Evolutionary conservation across 2,113 vertebrate genomes (phyloP).

Genomic region (Macrotus californicus): DNA sequence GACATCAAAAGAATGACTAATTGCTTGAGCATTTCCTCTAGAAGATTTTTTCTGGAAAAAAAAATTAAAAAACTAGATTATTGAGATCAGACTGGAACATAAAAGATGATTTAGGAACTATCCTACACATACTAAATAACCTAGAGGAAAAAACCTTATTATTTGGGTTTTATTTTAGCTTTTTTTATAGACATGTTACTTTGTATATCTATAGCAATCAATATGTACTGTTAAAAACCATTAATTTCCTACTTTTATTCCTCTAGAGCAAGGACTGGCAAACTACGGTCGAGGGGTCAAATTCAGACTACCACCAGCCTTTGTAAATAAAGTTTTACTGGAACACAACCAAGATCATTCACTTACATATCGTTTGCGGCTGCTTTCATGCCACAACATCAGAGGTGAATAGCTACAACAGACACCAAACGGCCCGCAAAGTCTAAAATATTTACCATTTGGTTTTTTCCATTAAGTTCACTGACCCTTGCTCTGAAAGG

Average conservation of each 20-base stretch:
- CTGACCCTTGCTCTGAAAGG: neutral
- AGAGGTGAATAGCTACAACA: neutral
- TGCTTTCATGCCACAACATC: neutral
- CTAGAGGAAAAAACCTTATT: neutral
- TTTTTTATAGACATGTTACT: neutral
- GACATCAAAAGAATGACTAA: constrained; percentile 76
- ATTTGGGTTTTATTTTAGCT: neutral
- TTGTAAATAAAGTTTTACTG: neutral
- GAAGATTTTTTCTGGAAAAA: constrained; percentile 84
- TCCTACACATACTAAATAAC: neutral
- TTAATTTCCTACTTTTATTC: neutral
- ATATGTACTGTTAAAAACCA: neutral
- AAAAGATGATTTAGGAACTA: constrained; percentile 5
- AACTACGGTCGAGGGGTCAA: neutral
- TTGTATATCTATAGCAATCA: neutral
- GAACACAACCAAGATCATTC: neutral
- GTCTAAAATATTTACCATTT: neutral
- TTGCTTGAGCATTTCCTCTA: constrained; percentile 73
- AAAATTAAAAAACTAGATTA: neutral
- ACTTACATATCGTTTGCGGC: neutral
- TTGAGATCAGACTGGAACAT: neutral
- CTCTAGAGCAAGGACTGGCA: neutral
- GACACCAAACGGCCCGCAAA: neutral
- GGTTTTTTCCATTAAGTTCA: neutral
- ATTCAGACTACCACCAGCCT: neutral